Conservation (phyloP, 2,888 invertebrate species). For the Heliconius cydno region DNA sequence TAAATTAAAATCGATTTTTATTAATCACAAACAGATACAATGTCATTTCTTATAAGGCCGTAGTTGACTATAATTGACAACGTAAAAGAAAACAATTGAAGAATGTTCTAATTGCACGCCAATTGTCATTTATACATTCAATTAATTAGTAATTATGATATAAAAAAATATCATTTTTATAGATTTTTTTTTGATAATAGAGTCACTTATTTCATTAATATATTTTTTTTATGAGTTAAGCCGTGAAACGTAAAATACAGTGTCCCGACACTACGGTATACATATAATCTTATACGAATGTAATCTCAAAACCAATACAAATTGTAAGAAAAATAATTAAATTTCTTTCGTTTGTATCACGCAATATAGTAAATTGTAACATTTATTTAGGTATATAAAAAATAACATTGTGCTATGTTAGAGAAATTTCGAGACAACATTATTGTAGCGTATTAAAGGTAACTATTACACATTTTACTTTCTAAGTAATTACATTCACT, state of each 20-base stretch:
- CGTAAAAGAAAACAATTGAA: neutral
- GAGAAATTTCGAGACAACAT: neutral
- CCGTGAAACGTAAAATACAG: no score
- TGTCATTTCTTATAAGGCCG: neutral
- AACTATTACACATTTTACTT: neutral
- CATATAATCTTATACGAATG: neutral
- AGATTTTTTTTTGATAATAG: neutral
- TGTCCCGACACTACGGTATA: no score
- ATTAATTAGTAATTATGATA: constrained; percentile 3
- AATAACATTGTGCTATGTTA: neutral
- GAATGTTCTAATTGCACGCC: neutral
- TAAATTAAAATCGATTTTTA: constrained; percentile 11
- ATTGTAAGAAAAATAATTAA: neutral
- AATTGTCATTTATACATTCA: neutral
- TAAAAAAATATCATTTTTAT: neutral
- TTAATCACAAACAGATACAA: neutral
- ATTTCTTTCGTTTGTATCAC: neutral
- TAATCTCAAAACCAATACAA: neutral
- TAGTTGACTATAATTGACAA: neutral
- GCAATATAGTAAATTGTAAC: neutral
- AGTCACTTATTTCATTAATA: no score
- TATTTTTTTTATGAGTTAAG: no score
- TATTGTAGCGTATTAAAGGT: neutral
- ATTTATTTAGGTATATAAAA: neutral
- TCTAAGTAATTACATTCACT: neutral